Evolutionary conservation across 2,797 vertebrate species (phyloP).

Genomic region (Thaleichthys pacificus): DNA sequence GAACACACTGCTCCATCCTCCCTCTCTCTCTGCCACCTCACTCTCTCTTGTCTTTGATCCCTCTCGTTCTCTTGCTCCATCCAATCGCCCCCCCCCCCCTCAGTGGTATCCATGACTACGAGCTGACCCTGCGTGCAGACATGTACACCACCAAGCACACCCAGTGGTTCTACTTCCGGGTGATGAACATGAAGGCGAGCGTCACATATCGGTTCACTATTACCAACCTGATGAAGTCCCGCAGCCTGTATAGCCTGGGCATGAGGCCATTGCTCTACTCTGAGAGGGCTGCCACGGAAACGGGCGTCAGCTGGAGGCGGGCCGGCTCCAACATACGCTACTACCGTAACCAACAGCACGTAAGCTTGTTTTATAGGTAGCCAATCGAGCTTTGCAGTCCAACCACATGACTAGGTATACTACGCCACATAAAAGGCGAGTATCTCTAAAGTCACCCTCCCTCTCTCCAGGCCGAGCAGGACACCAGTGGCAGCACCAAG

Average conservation of each 20-base stretch:
- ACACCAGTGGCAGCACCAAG: conserved; percentile 29
- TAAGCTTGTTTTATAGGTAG: conserved; percentile 16
- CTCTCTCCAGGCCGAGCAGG: conserved; percentile 44
- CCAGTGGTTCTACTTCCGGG: conserved; percentile 96
- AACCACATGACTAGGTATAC: background rate
- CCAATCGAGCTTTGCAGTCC: background rate
- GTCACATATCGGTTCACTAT: conserved; percentile 89
- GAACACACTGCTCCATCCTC: background rate
- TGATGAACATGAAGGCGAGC: conserved; percentile 83
- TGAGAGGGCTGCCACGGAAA: conserved; percentile 70
- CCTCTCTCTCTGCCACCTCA: too few species aligned
- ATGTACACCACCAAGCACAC: conserved; percentile 91
- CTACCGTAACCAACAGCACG: conserved; percentile 66
- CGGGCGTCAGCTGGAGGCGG: conserved; percentile 80
- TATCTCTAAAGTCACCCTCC: background rate
- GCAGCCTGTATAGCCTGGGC: conserved; percentile 85
- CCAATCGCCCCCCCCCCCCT: background rate
- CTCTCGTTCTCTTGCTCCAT: background rate
- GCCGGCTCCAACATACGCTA: conserved; percentile 79
- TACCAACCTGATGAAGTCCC: conserved; percentile 86
- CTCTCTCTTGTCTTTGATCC: background rate
- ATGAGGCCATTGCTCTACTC: conserved; percentile 91
- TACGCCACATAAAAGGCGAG: too few species aligned
- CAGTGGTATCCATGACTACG: conserved; percentile 84
- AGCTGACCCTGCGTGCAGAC: conserved; percentile 85